Conservation (phyloP, 1,140 invertebrate species). For the Homalodisca vitripennis region DNA sequence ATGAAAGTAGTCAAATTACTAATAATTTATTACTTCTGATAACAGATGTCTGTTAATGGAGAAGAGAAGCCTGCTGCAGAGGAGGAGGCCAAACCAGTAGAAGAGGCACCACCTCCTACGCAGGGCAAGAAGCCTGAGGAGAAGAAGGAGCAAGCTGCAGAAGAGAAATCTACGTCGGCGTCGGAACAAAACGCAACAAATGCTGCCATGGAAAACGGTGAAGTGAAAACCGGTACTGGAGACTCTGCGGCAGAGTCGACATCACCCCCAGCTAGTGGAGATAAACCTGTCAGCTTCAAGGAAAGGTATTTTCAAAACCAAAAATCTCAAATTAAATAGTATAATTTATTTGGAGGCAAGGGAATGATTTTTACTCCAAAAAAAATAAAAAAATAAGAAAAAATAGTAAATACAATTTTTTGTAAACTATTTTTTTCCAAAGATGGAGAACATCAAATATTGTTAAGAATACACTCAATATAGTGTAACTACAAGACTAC, state of each 20-base stretch:
- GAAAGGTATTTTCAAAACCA: neutral
- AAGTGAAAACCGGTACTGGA: conserved; percentile 4
- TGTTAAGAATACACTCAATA: too few relatives aligned
- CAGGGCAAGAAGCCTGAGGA: conserved; percentile 1
- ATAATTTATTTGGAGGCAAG: too few relatives aligned
- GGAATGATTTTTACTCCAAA: too few relatives aligned
- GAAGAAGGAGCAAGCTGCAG: neutral
- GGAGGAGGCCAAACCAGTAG: neutral
- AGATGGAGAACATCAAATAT: too few relatives aligned
- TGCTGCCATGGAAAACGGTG: neutral
- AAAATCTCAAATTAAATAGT: neutral
- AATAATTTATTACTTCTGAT: neutral
- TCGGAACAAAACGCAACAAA: neutral
- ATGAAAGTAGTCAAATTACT: neutral
- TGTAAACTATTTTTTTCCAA: too few relatives aligned
- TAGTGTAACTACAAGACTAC: too few relatives aligned
- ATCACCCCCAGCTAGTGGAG: neutral
- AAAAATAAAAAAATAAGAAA: too few relatives aligned
- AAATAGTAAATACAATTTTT: too few relatives aligned
- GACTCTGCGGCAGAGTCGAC: neutral
- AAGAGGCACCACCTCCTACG: neutral
- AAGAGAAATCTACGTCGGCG: neutral
- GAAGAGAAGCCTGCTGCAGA: conserved; percentile 1
- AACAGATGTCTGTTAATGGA: conserved; percentile 11
- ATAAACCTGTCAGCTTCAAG: neutral